A percentile compares a stretch with the other conserved stretches of the same genome.
Evolutionary conservation across 2,888 invertebrate species (phyloP).

Genomic region (Erebia aethiops): DNA sequence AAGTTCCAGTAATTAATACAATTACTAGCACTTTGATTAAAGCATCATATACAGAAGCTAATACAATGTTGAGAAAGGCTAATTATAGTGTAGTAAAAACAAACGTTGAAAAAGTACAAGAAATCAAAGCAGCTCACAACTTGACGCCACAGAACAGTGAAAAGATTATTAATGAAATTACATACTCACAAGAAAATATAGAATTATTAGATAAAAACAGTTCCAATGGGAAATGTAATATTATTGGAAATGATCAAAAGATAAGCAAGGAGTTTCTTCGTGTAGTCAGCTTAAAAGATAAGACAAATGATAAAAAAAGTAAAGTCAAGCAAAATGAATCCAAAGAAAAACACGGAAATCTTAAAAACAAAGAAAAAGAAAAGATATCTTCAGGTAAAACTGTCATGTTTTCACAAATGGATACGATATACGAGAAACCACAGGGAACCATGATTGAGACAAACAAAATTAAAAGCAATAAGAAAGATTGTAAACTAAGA

Average conservation of each 20-base stretch:
- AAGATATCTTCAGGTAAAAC: conserved; percentile 13
- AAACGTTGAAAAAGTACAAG: background rate
- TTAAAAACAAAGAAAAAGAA: conserved; percentile 14
- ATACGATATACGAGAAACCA: background rate
- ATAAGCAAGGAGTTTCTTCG: conserved; percentile 10
- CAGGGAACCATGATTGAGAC: background rate
- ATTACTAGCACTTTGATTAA: background rate
- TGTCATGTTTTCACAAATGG: background rate
- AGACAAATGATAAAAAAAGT: conserved; percentile 25
- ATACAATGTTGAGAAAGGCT: background rate
- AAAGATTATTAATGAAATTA: conserved; percentile 33
- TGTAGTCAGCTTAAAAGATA: background rate
- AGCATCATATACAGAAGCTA: background rate
- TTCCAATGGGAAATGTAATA: conserved; percentile 21
- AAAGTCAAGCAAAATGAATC: conserved; percentile 6
- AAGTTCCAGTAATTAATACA: conserved; percentile 13
- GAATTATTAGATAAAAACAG: conserved; percentile 6
- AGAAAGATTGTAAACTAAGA: background rate
- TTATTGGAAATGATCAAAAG: background rate
- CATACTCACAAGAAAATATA: conserved; percentile 30
- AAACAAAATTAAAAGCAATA: background rate
- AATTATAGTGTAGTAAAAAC: background rate
- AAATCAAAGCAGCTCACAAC: conserved; percentile 27
- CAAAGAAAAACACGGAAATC: background rate
- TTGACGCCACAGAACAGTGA: conserved; percentile 37